Percentiles rank a stretch among this genome's conserved stretches.
phyloP scores from a whole-genome alignment of 2,113 vertebrate species.

The Notiomystis cincta region DNA sequence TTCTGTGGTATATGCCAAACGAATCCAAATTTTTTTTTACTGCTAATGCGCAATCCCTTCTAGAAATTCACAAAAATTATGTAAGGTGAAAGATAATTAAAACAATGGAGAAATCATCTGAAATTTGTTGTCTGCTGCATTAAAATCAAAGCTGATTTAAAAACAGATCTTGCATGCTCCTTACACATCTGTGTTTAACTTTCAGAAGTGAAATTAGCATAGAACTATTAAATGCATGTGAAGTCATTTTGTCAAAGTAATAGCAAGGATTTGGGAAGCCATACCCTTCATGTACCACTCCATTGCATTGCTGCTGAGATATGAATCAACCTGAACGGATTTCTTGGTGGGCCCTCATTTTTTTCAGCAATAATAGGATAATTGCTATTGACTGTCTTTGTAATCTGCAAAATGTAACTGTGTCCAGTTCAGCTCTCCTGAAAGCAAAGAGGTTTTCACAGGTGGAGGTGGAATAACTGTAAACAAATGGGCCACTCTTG shows the following conservation, averaged over 20 bases:
- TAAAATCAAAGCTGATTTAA: neutral
- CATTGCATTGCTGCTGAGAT: neutral
- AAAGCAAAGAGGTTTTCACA: accelerated
- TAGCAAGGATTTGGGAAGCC: neutral
- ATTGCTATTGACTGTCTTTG: neutral
- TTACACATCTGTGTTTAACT: accelerated
- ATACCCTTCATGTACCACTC: neutral
- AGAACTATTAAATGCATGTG: neutral
- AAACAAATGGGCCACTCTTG: neutral
- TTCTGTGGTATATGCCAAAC: neutral
- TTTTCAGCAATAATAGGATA: neutral
- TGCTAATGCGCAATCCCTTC: neutral
- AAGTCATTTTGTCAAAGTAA: neutral
- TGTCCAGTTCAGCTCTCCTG: neutral
- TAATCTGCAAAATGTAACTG: neutral
- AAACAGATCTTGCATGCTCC: neutral
- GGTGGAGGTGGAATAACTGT: neutral
- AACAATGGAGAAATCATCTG: neutral
- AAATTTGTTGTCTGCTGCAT: neutral
- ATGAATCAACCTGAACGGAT: neutral
- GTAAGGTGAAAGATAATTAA: neutral
- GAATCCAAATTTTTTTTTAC: neutral
- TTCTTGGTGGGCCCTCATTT: neutral
- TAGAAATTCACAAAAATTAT: neutral
- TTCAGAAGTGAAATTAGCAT: accelerated